Conservation (phyloP, 2,888 invertebrate genomes). For the Colostygia pectinataria region DNA sequence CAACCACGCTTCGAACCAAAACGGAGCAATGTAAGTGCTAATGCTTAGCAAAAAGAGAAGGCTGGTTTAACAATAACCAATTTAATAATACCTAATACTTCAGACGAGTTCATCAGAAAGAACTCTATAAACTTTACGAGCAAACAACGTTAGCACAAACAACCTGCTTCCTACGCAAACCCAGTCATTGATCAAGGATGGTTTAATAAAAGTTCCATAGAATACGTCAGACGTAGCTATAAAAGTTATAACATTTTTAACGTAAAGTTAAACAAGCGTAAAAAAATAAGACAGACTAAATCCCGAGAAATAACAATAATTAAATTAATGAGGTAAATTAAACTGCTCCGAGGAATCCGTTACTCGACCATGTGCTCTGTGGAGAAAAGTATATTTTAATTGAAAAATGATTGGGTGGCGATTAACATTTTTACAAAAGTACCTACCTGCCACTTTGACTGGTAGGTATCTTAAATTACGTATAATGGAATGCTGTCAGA, state of each 20-base stretch:
- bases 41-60: no score
- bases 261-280: no score
- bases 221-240: constrained; percentile 3
- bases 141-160: background rate
- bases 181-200: background rate
- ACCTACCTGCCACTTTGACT: background rate
- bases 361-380: constrained; percentile 79
- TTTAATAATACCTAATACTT: no score
- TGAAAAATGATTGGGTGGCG: constrained; percentile 12
- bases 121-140: no score
- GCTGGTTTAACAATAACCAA: no score
- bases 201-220: no score
- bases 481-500: background rate
- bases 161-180: background rate
- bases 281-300: constrained; percentile 2
- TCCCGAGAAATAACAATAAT: constrained; percentile 15
- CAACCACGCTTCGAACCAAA: no score
- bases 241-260: background rate
- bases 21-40: no score
- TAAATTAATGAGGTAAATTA: constrained; percentile 25
- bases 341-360: constrained; percentile 34
- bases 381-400: constrained; percentile 25
- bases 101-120: no score
- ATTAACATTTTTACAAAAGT: constrained; percentile 13
- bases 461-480: background rate